Evolutionary conservation across 1,140 invertebrate genomes (phyloP).

Genomic region (Phenacoccus solenopsis): DNA sequence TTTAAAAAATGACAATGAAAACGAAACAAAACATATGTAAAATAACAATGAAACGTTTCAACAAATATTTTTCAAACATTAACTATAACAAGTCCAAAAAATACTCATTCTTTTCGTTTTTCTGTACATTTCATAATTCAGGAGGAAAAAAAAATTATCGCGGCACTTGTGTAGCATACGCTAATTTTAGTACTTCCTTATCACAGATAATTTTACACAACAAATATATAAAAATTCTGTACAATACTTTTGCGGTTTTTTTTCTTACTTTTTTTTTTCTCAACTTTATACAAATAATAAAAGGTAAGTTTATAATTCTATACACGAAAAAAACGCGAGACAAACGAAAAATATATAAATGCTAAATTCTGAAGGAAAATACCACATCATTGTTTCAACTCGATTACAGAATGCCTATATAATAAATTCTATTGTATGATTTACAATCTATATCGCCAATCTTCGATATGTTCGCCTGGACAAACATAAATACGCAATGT

Average conservation of each 20-base stretch:
- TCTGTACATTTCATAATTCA: background rate
- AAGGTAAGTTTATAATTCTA: background rate
- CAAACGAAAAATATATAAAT: background rate
- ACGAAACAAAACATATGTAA: background rate
- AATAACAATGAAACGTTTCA: background rate
- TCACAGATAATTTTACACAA: constrained; percentile 1
- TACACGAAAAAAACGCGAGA: background rate
- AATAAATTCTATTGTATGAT: too few species aligned
- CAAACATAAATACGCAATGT: too few species aligned
- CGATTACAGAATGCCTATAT: too few species aligned
- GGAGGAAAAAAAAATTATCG: background rate
- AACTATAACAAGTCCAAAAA: background rate
- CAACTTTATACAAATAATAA: background rate
- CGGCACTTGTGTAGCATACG: background rate
- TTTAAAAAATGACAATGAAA: background rate
- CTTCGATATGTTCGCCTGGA: too few species aligned
- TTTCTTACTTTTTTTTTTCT: too few species aligned
- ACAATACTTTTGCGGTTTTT: background rate
- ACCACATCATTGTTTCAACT: too few species aligned
- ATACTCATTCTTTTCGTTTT: background rate
- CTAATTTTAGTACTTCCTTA: background rate
- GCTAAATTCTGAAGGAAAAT: background rate
- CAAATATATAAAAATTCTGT: constrained; percentile 3
- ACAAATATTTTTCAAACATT: background rate
- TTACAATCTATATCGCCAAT: too few species aligned